phyloP scores from a whole-genome alignment of 2,113 vertebrate genomes.

The Podocnemis expansa region DNA sequence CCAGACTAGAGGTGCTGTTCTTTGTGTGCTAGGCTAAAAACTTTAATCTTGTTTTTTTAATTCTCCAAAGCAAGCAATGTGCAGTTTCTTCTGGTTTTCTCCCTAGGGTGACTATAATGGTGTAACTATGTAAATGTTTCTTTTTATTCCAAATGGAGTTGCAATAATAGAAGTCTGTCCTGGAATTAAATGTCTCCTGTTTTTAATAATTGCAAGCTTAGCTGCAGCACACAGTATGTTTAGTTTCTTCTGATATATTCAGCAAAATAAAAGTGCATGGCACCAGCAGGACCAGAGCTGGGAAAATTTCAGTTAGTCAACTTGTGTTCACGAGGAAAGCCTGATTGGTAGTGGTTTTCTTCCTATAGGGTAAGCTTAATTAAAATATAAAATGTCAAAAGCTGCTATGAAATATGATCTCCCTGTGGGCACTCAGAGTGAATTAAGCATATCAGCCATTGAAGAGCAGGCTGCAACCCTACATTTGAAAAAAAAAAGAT shows the following conservation, averaged over 20 bases:
- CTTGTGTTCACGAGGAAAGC: neutral
- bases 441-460: constrained; percentile 11
- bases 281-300: neutral
- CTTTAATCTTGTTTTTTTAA: accelerated
- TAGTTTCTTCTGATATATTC: neutral
- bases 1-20: neutral
- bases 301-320: neutral
- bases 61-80: accelerated
- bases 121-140: neutral
- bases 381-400: constrained; percentile 57
- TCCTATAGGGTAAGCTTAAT: constrained; percentile 36
- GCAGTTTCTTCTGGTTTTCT: neutral
- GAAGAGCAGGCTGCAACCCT: neutral
- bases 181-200: accelerated
- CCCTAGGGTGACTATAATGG: accelerated
- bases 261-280: accelerated
- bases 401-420: neutral
- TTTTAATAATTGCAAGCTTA: neutral
- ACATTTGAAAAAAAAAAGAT: neutral
- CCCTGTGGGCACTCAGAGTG: neutral
- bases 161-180: neutral
- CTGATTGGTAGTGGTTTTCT: neutral
- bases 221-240: neutral
- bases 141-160: accelerated
- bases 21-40: neutral